Evolutionary conservation across 2,888 invertebrate species (phyloP).

Genomic region (Hyposoter dolosus): DNA sequence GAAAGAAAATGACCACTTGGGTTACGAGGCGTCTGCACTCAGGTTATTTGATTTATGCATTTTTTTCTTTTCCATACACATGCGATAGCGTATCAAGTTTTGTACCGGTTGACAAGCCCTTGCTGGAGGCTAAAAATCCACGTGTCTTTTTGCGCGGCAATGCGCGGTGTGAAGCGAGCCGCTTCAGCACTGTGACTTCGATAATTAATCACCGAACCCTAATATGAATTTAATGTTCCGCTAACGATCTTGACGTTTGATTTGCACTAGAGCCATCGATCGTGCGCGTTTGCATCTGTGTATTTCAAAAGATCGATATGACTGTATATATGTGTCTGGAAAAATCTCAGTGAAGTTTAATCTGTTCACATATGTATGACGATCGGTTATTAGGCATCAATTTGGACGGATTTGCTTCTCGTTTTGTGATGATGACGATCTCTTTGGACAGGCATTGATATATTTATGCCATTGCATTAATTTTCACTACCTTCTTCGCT

Average conservation of each 20-base stretch:
- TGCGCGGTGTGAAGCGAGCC: slow-evolving; percentile 41
- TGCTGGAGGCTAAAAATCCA: slow-evolving; percentile 13
- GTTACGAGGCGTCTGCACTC: not conserved
- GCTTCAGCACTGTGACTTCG: slow-evolving; percentile 22
- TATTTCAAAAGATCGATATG: not conserved
- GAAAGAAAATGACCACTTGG: not conserved
- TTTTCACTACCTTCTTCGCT: not conserved
- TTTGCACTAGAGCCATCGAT: slow-evolving; percentile 66
- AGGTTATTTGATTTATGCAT: not conserved
- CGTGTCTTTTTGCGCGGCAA: not conserved
- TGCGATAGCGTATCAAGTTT: slow-evolving; percentile 3
- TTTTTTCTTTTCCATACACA: not conserved
- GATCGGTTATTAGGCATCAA: slow-evolving; percentile 26
- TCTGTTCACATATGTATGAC: slow-evolving; percentile 7
- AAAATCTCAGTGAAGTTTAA: not conserved
- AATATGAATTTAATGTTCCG: slow-evolving; percentile 75
- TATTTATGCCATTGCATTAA: not conserved
- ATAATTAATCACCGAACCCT: slow-evolving; percentile 76
- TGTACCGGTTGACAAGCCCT: not conserved
- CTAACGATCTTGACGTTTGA: slow-evolving; percentile 72
- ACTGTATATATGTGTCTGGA: not conserved
- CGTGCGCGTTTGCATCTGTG: slow-evolving; percentile 9
- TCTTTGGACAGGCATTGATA: not conserved
- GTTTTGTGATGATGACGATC: slow-evolving; percentile 26
- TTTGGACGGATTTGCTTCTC: not conserved